phyloP scores from a whole-genome alignment of 1,140 invertebrate genomes.

The Anastatus disparis region DNA sequence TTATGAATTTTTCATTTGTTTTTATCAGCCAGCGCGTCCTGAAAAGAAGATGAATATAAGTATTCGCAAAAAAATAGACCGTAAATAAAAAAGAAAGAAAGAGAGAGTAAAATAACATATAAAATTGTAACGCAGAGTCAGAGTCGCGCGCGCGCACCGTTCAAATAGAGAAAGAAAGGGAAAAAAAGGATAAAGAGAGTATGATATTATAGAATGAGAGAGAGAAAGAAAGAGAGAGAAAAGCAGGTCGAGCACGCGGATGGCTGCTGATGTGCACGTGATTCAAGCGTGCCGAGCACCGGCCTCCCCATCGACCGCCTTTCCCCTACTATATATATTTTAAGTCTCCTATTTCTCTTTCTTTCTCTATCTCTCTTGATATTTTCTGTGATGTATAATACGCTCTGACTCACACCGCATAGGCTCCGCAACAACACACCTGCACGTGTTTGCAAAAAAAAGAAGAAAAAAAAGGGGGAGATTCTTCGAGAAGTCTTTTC shows the following conservation, averaged over 20 bases:
- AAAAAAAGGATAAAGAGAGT: not conserved
- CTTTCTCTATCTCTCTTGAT: too few relatives aligned
- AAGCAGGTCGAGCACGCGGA: slow-evolving; percentile 47
- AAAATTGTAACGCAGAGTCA: too few relatives aligned
- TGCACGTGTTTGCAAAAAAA: not conserved
- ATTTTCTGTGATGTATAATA: too few relatives aligned
- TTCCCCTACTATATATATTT: too few relatives aligned
- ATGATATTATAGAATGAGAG: not conserved
- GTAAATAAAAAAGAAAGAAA: too few relatives aligned
- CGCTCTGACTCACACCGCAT: not conserved
- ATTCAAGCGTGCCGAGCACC: slow-evolving; percentile 46
- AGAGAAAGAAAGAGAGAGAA: not conserved
- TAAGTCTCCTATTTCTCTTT: not conserved
- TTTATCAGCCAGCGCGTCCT: too few relatives aligned
- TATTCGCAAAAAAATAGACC: too few relatives aligned
- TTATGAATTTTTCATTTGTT: too few relatives aligned
- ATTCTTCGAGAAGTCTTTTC: not conserved
- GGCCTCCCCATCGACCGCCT: slow-evolving; percentile 50
- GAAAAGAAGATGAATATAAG: too few relatives aligned
- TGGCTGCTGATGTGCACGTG: slow-evolving; percentile 55
- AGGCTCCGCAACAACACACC: not conserved
- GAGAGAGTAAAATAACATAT: too few relatives aligned
- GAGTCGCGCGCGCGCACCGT: too few relatives aligned
- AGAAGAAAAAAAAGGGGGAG: not conserved
- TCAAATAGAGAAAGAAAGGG: not conserved